Percentiles rank a stretch among this genome's conserved stretches.
Conservation (phyloP, 2,797 vertebrate genomes). For the Sebastes matsubarae region DNA sequence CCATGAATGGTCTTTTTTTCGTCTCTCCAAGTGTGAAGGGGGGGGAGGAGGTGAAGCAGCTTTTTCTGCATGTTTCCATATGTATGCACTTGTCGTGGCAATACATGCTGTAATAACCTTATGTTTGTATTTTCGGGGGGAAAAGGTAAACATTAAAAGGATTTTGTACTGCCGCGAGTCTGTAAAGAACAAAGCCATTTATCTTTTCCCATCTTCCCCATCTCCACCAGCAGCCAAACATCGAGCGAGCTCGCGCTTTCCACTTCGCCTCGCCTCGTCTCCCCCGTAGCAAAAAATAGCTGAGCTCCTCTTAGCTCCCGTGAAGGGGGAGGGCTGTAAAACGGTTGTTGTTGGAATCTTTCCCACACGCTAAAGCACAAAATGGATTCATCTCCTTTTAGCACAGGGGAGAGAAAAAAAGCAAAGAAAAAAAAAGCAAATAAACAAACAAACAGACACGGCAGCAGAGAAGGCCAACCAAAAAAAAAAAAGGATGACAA, state of each 20-base stretch:
- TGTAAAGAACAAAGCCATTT: conserved; percentile 68
- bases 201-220: conserved; percentile 59
- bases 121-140: conserved; percentile 22
- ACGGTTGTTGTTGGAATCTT: conserved; percentile 66
- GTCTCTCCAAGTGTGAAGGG: background rate
- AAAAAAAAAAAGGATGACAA: conserved; percentile 46
- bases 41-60: background rate
- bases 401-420: conserved; percentile 22
- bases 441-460: conserved; percentile 50
- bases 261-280: conserved; percentile 50
- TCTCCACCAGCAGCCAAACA: conserved; percentile 60
- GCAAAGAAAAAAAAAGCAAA: background rate
- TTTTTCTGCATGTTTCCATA: background rate
- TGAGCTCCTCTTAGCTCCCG: conserved; percentile 58
- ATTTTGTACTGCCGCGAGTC: conserved; percentile 38
- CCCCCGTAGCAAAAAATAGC: conserved; percentile 70
- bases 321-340: conserved; percentile 57
- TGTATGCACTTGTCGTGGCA: conserved; percentile 3
- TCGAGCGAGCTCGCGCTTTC: conserved; percentile 33
- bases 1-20: conserved; percentile 5
- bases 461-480: conserved; percentile 21
- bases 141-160: conserved; percentile 43
- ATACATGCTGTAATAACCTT: background rate
- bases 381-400: conserved; percentile 69
- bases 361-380: conserved; percentile 59